Evolutionary conservation across 2,113 vertebrate genomes (phyloP).

Genomic region (Paralichthys olivaceus): DNA sequence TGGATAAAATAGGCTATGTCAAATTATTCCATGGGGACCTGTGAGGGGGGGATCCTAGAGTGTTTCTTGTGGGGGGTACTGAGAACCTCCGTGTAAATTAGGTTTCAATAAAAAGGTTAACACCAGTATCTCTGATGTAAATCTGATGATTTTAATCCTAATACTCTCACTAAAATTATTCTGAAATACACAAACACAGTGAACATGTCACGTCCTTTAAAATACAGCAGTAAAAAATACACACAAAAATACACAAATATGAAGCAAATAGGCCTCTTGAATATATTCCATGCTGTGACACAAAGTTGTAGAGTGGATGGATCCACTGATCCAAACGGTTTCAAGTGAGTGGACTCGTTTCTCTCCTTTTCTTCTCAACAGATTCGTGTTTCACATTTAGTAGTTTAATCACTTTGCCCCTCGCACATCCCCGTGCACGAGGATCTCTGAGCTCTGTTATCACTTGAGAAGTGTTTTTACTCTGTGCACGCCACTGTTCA

Average conservation of each 20-base stretch:
- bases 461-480: constrained; percentile 50
- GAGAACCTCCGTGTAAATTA: neutral
- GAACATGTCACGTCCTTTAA: neutral
- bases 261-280: neutral
- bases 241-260: neutral
- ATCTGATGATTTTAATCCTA: neutral
- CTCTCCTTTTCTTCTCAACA: no score
- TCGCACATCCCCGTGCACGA: no score
- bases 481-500: neutral
- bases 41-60: no score
- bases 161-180: neutral
- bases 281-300: neutral
- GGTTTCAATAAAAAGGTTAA: neutral
- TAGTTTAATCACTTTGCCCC: neutral
- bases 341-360: neutral
- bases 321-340: no score
- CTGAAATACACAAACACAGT: neutral
- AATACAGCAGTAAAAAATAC: neutral
- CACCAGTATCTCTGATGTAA: neutral
- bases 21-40: no score
- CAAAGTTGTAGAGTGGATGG: neutral
- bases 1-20: no score
- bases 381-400: neutral
- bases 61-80: no score
- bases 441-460: neutral